Evolutionary conservation across 2,888 invertebrate genomes (phyloP), one percentile per base, ranked within the genome.

Genomic region (Microdon myrmicae): DNA sequence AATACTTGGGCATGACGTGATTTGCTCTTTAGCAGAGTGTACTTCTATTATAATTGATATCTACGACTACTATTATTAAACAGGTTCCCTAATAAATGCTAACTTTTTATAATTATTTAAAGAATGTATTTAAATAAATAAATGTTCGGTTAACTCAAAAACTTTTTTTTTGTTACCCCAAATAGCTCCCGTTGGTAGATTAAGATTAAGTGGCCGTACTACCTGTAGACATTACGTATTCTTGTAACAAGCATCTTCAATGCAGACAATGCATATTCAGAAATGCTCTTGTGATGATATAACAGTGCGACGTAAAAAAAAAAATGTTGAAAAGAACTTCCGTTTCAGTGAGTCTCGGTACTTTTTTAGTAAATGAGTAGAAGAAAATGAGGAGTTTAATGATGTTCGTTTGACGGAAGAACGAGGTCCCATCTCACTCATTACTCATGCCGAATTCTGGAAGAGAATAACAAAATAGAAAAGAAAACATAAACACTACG

Each of bases 361-460:
- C 49, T 49, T 56, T 54, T 64, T 64, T 58, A 64, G 53, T 64
- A 64, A 64, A 64, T 64, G 41, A 64, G 43, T 43, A 59, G 53
- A 23, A 38, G 37, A 64, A 53, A 53, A 47, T 44, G 51, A 53
- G 47, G 41, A 25, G 43, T 47, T 58, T 64, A 64, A 64, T 64
- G 64, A 64, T 47, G 58, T 59, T 58, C 59, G 41, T 29, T 58
- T 45, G 37, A 64, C 58, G 51, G 28, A 47, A 47, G 61, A 35
- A 14, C 41, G 35, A 29, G 44, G 39, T 41, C 51, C 37, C 43
- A 41, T 28, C 47, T 53, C 53, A 64, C 43, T 53, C 47, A 64
- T 64, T 58, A 58, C 58, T 32, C 58, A 64, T 64, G 64, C 43
- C 51, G 41, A 58, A 64, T 58, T 58, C 51, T 59, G 31, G 58